Base-by-base conservation (phyloP, 2,888 invertebrate genomes). In the Archaeoteleia sp. region DNA sequence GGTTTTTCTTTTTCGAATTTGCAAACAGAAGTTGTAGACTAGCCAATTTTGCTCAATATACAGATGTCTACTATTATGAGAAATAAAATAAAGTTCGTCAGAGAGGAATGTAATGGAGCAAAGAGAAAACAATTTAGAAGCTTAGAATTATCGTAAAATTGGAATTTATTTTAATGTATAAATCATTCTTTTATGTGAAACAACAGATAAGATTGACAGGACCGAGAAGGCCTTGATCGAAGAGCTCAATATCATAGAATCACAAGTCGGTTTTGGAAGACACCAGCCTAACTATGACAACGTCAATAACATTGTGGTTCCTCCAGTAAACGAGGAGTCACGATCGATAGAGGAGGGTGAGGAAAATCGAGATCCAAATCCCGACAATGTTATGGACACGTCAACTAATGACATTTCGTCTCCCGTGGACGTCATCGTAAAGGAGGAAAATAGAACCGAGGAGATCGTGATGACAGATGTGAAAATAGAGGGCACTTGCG, bases 311-410 rank as follows among this genome's bases (percentile, higher is more conserved):
- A n/a, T n/a, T n/a, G 67, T 58, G 23, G 13, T 45, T 53, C n/a
- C 71, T n/a, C 54, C 60, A 7, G 35, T 53, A 14, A 43, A 58
- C 14, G 72, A 79, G 53, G 61, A 72, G 54, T 54, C 73, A 4
- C 72, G 65, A 9, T 65, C 73, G 0, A 70, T 74, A 15, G 75
- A 80, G 17, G 82, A 82, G 12, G 80, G 79, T 0, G 78, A 76
- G 27, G 82, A 85, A 66, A 84, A 85, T 74, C 79, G 79, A 2
- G 85, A 85, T 75, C 83, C 83, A 1, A 83, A 82, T 76, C 82
- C 81, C 4, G 81, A 83, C 4, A 74, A 67, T 40, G 73, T 65
- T 48, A 73, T 71, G 10, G 72, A 72, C 15, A 42, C 51, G 9
- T 23, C 40, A 25, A 51, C 27, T 23, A 30, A 53, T 34, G 67